Conservation (phyloP, 2,888 invertebrate genomes). For the Tenodera sinensis region DNA sequence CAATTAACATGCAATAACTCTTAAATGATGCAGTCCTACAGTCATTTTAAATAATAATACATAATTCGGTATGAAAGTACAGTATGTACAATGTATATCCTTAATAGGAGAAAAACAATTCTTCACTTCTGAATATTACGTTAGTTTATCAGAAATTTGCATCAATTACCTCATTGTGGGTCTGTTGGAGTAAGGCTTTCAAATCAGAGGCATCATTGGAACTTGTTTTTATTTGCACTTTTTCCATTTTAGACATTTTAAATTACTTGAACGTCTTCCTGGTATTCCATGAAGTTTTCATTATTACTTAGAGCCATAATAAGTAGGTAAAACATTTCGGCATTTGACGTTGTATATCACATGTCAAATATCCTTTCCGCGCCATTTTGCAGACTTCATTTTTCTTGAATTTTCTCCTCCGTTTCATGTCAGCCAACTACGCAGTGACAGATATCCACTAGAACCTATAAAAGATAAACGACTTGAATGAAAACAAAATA, state of each 20-base stretch:
- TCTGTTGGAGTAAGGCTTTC: not conserved
- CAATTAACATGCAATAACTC: too few relatives aligned
- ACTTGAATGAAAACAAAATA: too few relatives aligned
- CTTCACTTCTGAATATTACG: too few relatives aligned
- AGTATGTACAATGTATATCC: too few relatives aligned
- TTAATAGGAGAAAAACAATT: too few relatives aligned
- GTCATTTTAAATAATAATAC: not conserved
- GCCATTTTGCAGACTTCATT: not conserved
- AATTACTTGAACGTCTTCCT: not conserved
- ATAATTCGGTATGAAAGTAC: too few relatives aligned
- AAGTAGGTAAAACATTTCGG: not conserved
- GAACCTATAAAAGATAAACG: too few relatives aligned
- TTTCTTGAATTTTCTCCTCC: not conserved
- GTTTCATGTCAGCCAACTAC: not conserved
- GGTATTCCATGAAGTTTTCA: too few relatives aligned
- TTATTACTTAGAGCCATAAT: too few relatives aligned
- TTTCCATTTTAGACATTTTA: not conserved
- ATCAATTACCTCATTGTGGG: not conserved
- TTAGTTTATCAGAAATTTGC: not conserved
- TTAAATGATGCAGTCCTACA: not conserved
- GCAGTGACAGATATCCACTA: too few relatives aligned
- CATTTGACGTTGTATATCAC: not conserved
- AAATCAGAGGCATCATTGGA: not conserved
- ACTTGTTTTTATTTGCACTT: not conserved
- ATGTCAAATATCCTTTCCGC: not conserved